Conservation (phyloP, 2,888 invertebrate genomes). For the Dynastes maya region DNA sequence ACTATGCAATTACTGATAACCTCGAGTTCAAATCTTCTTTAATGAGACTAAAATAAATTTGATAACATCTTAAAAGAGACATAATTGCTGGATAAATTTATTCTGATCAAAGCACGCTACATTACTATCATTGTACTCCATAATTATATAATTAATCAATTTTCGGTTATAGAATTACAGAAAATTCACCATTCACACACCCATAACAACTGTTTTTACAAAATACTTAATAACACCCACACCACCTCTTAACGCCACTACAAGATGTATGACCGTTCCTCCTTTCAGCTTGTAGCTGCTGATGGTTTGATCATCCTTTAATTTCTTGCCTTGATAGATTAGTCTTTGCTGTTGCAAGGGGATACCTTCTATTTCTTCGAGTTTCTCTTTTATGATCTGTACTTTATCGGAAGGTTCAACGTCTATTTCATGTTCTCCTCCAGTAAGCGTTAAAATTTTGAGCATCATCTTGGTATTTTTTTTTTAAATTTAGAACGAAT, state of each 20-base stretch:
- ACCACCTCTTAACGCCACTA: constrained; percentile 67
- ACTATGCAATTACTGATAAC: not conserved
- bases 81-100: not conserved
- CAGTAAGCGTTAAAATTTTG: constrained; percentile 67
- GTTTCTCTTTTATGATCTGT: constrained; percentile 65
- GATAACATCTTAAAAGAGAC: too few relatives aligned
- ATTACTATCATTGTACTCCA: not conserved
- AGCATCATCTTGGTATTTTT: constrained; percentile 63
- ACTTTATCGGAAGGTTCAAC: constrained; percentile 67
- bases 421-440: constrained; percentile 66
- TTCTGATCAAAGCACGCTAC: not conserved
- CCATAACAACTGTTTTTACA: constrained; percentile 4
- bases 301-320: constrained; percentile 67
- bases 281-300: constrained; percentile 66
- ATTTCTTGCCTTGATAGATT: constrained; percentile 67
- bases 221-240: constrained; percentile 32
- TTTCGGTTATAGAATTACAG: not conserved
- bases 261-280: constrained; percentile 66
- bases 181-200: not conserved
- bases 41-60: too few relatives aligned
- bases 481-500: not conserved
- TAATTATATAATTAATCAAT: not conserved
- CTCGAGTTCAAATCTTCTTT: not conserved
- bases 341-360: constrained; percentile 67
- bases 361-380: constrained; percentile 68